Evolutionary conservation across 2,888 invertebrate genomes (phyloP).

Genomic region (Drosophila percnosoma): DNA sequence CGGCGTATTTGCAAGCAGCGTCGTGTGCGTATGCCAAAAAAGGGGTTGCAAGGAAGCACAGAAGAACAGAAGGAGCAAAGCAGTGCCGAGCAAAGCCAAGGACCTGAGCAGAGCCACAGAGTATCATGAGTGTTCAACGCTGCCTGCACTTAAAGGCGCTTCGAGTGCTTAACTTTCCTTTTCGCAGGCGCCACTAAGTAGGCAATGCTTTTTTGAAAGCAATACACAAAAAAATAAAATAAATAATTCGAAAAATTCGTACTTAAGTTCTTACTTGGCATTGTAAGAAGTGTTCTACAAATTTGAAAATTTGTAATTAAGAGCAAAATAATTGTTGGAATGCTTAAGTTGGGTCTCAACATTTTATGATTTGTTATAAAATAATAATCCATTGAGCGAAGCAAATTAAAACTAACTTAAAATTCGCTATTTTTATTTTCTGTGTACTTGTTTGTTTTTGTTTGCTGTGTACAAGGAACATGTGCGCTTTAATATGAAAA

Average conservation of each 20-base stretch:
- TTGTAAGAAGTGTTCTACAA: not conserved
- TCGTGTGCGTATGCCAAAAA: slow-evolving; percentile 45
- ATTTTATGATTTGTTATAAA: not conserved
- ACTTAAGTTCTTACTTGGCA: not conserved
- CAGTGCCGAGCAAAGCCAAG: not conserved
- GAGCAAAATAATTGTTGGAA: not conserved
- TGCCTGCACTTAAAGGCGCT: slow-evolving; percentile 52
- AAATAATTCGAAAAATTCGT: not conserved
- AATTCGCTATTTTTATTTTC: not conserved
- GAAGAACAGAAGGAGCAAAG: not conserved
- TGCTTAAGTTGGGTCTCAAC: not conserved
- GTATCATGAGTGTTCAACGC: not conserved
- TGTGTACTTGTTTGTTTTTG: slow-evolving; percentile 1
- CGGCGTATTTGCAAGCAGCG: slow-evolving; percentile 33
- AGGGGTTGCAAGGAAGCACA: slow-evolving; percentile 50
- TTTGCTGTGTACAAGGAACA: slow-evolving; percentile 9
- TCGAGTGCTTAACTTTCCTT: slow-evolving; percentile 74
- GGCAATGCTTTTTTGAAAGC: slow-evolving; percentile 64
- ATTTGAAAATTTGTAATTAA: too few species aligned
- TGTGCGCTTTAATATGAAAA: slow-evolving; percentile 63
- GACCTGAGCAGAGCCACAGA: not conserved
- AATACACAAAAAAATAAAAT: not conserved
- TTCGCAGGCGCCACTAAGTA: slow-evolving; percentile 70
- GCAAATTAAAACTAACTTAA: not conserved
- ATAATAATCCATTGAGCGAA: not conserved